phyloP scores from a whole-genome alignment of 2,113 vertebrate genomes.

The Ramphastos sulfuratus region DNA sequence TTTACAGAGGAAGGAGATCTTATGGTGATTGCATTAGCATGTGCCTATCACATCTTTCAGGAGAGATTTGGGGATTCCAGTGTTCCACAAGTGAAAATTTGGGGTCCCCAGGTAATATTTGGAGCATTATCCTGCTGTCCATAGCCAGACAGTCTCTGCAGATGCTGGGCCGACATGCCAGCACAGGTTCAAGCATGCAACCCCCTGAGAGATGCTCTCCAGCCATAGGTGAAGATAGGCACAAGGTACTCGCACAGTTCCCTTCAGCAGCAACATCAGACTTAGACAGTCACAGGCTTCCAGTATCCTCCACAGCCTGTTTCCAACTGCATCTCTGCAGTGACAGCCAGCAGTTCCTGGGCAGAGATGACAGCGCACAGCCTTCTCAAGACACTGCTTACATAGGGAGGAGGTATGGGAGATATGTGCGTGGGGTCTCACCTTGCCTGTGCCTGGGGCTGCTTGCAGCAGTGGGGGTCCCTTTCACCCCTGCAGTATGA shows the following conservation, averaged over 20 bases:
- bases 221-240: accelerated
- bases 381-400: not conserved
- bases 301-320: not conserved
- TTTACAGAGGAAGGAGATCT: not conserved
- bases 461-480: not conserved
- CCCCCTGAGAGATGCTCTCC: not conserved
- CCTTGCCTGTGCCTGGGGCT: not conserved
- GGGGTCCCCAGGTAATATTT: not conserved
- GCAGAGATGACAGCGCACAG: not conserved
- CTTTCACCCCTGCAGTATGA: not conserved
- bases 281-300: not conserved
- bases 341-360: not conserved
- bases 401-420: not conserved
- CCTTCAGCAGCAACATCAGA: not conserved
- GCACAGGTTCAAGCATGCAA: not conserved
- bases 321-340: accelerated
- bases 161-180: not conserved
- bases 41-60: not conserved
- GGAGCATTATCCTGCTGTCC: not conserved
- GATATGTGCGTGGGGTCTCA: not conserved
- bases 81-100: not conserved
- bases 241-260: not conserved
- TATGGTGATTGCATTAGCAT: accelerated
- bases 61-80: not conserved
- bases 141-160: not conserved